Evolutionary conservation across 2,113 vertebrate genomes (phyloP), one percentile per base, ranked within the genome.

Genomic region (Cheirogaleus medius): DNA sequence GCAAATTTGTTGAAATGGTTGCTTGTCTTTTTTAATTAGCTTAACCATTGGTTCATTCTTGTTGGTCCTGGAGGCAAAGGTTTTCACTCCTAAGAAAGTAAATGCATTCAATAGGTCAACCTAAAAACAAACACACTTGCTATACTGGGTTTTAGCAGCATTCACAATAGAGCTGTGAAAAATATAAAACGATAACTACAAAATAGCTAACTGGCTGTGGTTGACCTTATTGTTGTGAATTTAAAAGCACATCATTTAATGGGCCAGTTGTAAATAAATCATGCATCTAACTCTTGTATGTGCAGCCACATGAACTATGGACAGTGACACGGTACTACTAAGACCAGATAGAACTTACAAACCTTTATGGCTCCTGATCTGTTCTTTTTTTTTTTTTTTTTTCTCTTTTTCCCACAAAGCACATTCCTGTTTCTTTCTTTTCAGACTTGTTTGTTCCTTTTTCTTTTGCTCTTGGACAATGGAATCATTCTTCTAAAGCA

Each of bases 391-490:
- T 10, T 47, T 47, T 5, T 0, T 9, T 68, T 13, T n/a, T 8
- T 5, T 49, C 1, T 0, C 0, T 17, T 7, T 25, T 80, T 9
- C 29, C 39, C 66, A 74, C 58, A 66, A 63, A 47, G 81, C 82
- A 71, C 14, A 74, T 97, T 97, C 96, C 89, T 97, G 9, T 91
- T 92, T 96, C 92, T 97, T 85, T 95, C 90, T 95, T 73, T 83
- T 78, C 60, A 90, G 54, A 90, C 54, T 44, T 97, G 95, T 95
- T 97, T 97, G 91, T 97, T 97, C 74, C 95, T 93, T 95, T 98
- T 98, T 97, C 92, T 98, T 97, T 96, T 92, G 83, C 76, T 52
- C 6, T 20, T 32, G 84, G 93, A 98, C 87, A 98, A 97, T 94
- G 47, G 93, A 83, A 73, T 82, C 78, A 27, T 97, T 96, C 97